phyloP scores from a whole-genome alignment of 2,113 vertebrate genomes.

The Hippopotamus amphibius region DNA sequence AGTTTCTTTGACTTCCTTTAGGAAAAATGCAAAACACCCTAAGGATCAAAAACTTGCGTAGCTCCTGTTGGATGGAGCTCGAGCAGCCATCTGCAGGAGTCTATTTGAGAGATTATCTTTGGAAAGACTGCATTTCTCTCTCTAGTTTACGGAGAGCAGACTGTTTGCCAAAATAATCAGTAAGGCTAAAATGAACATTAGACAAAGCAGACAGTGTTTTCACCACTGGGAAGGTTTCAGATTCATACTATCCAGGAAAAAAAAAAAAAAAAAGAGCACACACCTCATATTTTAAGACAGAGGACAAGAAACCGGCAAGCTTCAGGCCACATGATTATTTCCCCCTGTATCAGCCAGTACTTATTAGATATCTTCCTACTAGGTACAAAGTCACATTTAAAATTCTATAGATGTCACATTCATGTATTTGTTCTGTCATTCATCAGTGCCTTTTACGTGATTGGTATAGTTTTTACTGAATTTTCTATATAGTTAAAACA shows the following conservation, averaged over 20 bases:
- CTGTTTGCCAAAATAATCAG: conserved; percentile 60
- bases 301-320: neutral
- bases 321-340: neutral
- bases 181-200: neutral
- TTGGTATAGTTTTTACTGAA: neutral
- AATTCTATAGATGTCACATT: neutral
- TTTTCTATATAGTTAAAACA: neutral
- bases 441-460: neutral
- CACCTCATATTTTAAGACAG: conserved; percentile 11
- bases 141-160: neutral
- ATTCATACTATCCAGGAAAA: neutral
- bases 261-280: neutral
- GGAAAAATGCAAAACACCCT: neutral
- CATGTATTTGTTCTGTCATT: neutral
- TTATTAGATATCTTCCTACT: neutral
- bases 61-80: neutral
- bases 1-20: conserved; percentile 38
- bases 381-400: neutral
- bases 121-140: neutral
- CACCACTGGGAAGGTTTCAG: neutral
- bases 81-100: neutral
- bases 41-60: neutral
- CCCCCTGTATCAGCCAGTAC: neutral
- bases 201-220: conserved; percentile 47
- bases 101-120: neutral